Evolutionary conservation across 2,797 vertebrate species (phyloP), one percentile per base, ranked within the genome.

Genomic region (Holocentrus rufus): DNA sequence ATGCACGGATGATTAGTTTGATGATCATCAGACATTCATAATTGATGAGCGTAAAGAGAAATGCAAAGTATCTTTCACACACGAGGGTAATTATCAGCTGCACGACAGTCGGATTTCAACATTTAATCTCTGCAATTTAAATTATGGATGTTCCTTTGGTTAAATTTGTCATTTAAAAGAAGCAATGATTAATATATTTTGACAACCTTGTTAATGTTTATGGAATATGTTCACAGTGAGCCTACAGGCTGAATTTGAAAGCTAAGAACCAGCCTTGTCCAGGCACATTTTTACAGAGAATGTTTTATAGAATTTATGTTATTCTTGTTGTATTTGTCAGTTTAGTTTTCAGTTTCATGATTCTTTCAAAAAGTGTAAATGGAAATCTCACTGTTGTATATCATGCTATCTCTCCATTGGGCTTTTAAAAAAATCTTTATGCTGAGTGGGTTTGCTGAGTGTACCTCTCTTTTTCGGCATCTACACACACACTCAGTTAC

Each of bases 11-110:
- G 55, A 76, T 87, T 87, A 83, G 66, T 73, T 66, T 81, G 65
- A 87, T 74, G 74, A 83, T 73, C 65, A 63, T 86, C 55, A 77
- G 64, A 71, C 55, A 62, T 59, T 17, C 23, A 54, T 57, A 56
- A 79, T 7, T 69, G 52, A 65, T 50, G 18, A 64, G 11, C 39
- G 59, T 49, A 20, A 44, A 63, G 20, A 25, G 63, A 65, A 82
- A 79, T 52, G 6, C 10, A 15, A 46, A 75, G 56, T 47, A 72
- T 62, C 50, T 22, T 22, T 52, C 56, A 58, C 22, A 25, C 20
- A 5, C 71, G 34, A 65, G 0, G 36, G n/a, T 15, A 36, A 47
- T 76, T 69, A 23, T 42, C 3, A 34, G 31, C 31, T 34, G 18
- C 22, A 68, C 55, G 69, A 17, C 3, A 46, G 15, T 17, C 44